These are phyloP conservation scores for Bovichtus diacanthus DNA, from an alignment of 2,797 vertebrate genomes.

Conservation along the genomic window DNA sequence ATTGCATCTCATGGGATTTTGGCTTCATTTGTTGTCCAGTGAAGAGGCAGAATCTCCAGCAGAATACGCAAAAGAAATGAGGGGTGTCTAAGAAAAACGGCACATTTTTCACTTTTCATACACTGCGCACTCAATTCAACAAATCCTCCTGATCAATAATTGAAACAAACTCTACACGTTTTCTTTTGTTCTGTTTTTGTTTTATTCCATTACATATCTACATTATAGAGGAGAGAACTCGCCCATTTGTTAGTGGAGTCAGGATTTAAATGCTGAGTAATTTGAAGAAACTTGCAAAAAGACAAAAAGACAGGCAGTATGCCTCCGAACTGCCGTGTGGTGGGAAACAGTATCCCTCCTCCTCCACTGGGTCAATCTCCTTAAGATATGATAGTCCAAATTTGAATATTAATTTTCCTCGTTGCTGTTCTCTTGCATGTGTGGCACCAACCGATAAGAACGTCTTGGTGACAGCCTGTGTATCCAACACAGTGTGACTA, in stretches of 20 bases:
- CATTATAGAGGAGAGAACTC: neutral
- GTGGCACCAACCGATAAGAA: constrained; percentile 62
- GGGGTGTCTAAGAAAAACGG: constrained; percentile 33
- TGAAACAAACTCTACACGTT: constrained; percentile 29
- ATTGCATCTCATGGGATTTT: constrained; percentile 74
- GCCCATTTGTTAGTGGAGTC: neutral
- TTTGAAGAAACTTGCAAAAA: constrained; percentile 12
- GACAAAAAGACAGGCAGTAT: constrained; percentile 10
- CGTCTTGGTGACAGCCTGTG: constrained; percentile 42
- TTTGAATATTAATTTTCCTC: constrained; percentile 67
- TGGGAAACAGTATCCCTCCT: constrained; percentile 42
- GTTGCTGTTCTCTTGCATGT: constrained; percentile 43
- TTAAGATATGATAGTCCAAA: constrained; percentile 44
- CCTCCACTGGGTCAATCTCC: constrained; percentile 38
- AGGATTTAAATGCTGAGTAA: constrained; percentile 11
- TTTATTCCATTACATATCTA: neutral
- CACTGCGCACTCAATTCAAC: constrained; percentile 19
- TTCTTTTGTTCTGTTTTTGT: neutral
- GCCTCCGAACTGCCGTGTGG: constrained; percentile 15
- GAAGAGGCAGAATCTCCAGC: constrained; percentile 51
- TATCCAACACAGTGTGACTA: constrained; percentile 37
- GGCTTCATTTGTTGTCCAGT: constrained; percentile 70
- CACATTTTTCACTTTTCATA: constrained; percentile 30
- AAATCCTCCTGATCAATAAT: constrained; percentile 43
- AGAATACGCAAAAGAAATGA: constrained; percentile 49